These are phyloP conservation scores for Brachypalpus laphriformis DNA, from an alignment of 2,888 invertebrate genomes.

Conservation along the genomic window DNA sequence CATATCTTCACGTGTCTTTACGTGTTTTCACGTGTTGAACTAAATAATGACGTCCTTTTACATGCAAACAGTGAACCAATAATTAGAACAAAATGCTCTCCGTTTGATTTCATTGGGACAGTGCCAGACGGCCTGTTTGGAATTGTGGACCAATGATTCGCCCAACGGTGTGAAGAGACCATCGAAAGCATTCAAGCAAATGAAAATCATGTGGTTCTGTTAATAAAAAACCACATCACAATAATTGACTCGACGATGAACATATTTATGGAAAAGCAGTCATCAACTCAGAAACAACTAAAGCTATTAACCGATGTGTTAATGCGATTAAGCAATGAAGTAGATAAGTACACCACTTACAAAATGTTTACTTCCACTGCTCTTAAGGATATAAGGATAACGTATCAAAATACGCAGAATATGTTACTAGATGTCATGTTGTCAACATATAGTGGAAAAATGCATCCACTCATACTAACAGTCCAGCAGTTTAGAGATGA, in stretches of 20 bases:
- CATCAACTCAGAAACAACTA: neutral
- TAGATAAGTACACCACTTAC: neutral
- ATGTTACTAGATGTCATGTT: no score
- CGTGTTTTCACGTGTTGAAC: no score
- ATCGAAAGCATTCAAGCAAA: no score
- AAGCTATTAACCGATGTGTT: neutral
- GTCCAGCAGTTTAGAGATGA: no score
- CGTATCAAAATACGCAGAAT: constrained; percentile 7
- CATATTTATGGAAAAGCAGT: neutral
- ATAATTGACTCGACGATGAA: neutral
- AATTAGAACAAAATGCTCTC: neutral
- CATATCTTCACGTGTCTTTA: no score
- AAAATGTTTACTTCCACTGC: neutral
- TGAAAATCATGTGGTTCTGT: neutral
- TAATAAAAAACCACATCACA: neutral
- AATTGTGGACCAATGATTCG: neutral
- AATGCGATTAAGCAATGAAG: neutral
- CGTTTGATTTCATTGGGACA: neutral
- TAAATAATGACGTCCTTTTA: neutral
- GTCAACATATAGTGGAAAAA: no score
- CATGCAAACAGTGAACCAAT: neutral
- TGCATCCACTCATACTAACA: no score
- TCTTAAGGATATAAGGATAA: constrained; percentile 11
- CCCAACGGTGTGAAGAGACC: no score
- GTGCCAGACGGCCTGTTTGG: neutral